Conservation (phyloP, 2,797 vertebrate species). For the Spatula versicolor region DNA sequence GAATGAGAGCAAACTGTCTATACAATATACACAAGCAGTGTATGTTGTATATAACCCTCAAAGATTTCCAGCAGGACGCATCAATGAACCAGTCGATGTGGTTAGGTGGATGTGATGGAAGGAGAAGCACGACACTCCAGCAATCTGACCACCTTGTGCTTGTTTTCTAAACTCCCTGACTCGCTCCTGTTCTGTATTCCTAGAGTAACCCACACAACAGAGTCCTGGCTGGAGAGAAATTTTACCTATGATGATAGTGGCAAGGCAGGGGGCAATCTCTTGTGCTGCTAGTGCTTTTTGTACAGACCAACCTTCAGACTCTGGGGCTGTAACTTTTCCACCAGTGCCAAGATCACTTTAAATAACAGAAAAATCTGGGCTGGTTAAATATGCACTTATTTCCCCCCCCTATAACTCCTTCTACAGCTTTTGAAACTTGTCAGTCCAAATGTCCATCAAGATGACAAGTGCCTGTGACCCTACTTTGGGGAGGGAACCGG, state of each 20-base stretch:
- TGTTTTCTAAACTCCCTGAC: background rate
- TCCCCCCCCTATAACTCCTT: background rate
- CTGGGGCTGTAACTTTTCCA: background rate
- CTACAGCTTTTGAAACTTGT: background rate
- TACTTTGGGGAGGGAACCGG: background rate
- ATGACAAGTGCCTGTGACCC: conserved; percentile 17
- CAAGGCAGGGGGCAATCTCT: background rate
- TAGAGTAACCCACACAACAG: rapidly evolving
- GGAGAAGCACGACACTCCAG: rapidly evolving
- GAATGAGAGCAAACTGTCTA: background rate
- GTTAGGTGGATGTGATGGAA: background rate
- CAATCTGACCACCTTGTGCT: background rate
- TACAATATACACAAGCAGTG: too few relatives aligned
- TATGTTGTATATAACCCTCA: background rate
- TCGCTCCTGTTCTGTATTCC: background rate
- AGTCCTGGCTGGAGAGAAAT: background rate
- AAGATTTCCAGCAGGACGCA: background rate
- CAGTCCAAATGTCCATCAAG: background rate
- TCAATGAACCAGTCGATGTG: rapidly evolving
- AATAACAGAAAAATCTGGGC: background rate
- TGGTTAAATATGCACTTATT: background rate
- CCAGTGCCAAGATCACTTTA: background rate
- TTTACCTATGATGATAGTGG: background rate
- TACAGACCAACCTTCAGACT: background rate
- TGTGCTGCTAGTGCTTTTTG: background rate